Conservation (phyloP, 2,888 invertebrate genomes). For the Eupsilia transversa region DNA sequence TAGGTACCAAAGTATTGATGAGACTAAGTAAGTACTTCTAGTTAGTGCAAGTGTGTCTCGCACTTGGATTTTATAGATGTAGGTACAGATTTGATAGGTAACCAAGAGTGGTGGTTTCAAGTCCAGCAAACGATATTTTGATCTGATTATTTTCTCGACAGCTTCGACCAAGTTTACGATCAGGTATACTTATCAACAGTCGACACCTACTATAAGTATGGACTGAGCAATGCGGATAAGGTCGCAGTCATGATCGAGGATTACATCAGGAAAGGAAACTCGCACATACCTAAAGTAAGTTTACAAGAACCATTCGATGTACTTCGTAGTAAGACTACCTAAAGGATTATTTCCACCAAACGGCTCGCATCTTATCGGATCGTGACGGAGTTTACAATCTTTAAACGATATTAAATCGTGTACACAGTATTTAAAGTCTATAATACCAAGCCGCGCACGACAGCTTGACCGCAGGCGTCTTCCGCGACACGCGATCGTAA, state of each 20-base stretch:
- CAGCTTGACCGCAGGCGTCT: too few species aligned
- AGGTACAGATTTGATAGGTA: not conserved
- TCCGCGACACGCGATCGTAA: too few species aligned
- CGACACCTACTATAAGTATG: slow-evolving; percentile 28
- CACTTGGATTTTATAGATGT: not conserved
- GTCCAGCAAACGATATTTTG: not conserved
- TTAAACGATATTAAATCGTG: too few species aligned
- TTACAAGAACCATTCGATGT: not conserved
- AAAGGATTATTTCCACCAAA: too few species aligned
- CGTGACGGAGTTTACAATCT: too few species aligned
- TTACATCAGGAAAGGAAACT: slow-evolving; percentile 38
- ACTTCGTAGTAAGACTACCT: not conserved
- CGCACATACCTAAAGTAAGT: slow-evolving; percentile 43
- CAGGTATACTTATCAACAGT: slow-evolving; percentile 25
- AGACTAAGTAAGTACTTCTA: not conserved
- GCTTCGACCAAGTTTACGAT: slow-evolving; percentile 44
- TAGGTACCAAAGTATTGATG: not conserved
- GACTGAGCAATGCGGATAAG: slow-evolving; percentile 33
- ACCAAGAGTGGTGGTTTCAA: not conserved
- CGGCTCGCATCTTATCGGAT: too few species aligned
- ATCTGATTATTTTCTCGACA: slow-evolving; percentile 12
- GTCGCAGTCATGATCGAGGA: slow-evolving; percentile 22
- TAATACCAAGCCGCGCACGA: too few species aligned
- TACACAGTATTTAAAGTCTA: too few species aligned
- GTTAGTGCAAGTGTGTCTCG: not conserved